phyloP scores from a whole-genome alignment of 1,140 invertebrate species.

The Apis florea region DNA sequence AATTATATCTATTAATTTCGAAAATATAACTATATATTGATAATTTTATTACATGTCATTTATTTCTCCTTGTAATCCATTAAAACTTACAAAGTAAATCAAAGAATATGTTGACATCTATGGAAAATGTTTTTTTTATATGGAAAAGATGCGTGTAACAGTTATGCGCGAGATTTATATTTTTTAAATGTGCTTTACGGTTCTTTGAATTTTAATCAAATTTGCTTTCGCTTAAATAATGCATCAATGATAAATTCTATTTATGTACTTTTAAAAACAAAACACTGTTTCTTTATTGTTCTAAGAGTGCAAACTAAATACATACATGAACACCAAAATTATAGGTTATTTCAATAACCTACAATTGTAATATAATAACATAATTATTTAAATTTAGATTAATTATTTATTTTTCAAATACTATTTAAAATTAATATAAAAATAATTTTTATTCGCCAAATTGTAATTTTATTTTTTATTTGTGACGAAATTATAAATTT shows the following conservation, averaged over 20 bases:
- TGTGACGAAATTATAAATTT: too few species aligned
- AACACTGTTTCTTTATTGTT: slow-evolving; percentile 35
- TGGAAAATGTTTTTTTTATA: background rate
- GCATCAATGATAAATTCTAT: background rate
- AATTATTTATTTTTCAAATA: too few species aligned
- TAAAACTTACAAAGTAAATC: background rate
- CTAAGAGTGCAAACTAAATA: slow-evolving; percentile 10
- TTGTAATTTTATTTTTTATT: too few species aligned
- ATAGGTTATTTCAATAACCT: too few species aligned
- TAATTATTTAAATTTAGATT: too few species aligned
- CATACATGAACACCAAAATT: too few species aligned
- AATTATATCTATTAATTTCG: background rate
- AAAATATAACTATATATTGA: background rate
- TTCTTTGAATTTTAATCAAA: background rate
- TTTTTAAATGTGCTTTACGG: background rate
- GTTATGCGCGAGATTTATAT: background rate
- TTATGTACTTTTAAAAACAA: slow-evolving; percentile 24
- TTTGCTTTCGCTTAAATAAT: background rate
- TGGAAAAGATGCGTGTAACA: background rate
- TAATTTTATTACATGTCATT: background rate
- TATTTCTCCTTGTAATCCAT: background rate
- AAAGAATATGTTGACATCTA: background rate
- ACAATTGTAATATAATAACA: too few species aligned
- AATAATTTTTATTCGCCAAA: too few species aligned
- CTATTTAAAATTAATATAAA: too few species aligned